Conservation (phyloP, 2,888 invertebrate genomes). For the Eulithis prunata region DNA sequence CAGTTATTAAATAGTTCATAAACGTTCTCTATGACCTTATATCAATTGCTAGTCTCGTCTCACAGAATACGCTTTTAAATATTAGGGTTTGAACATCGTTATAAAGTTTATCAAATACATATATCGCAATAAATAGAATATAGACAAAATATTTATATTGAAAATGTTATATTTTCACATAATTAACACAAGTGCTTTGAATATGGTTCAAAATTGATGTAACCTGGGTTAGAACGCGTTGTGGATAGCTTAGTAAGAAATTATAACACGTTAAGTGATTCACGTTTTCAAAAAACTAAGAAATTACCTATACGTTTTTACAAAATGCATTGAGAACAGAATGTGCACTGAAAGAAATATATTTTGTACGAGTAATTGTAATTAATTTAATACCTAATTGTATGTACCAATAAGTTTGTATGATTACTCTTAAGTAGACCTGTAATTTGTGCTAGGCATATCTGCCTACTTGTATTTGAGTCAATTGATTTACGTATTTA, state of each 20-base stretch:
- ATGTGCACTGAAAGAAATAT: constrained; percentile 68
- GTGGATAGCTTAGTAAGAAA: constrained; percentile 46
- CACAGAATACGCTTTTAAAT: constrained; percentile 67
- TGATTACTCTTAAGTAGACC: constrained; percentile 61
- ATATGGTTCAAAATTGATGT: constrained; percentile 26
- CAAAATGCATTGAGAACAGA: constrained; percentile 45
- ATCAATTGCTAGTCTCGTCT: constrained; percentile 58
- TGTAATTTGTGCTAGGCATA: constrained; percentile 50
- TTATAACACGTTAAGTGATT: constrained; percentile 43
- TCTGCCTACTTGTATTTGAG: constrained; percentile 61
- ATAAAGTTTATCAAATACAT: constrained; percentile 39
- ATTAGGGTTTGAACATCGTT: constrained; percentile 60
- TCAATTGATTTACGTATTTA: constrained; percentile 67
- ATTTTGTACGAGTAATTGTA: constrained; percentile 74
- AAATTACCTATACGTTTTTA: constrained; percentile 39
- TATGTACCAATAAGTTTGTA: constrained; percentile 66
- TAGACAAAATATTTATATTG: constrained; percentile 36
- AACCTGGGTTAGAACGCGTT: constrained; percentile 35
- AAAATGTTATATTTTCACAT: constrained; percentile 48
- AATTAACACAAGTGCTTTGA: constrained; percentile 37
- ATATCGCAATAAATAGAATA: constrained; percentile 38
- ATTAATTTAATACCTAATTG: constrained; percentile 68
- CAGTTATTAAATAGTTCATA: constrained; percentile 41
- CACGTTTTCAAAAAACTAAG: constrained; percentile 48
- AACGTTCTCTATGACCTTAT: constrained; percentile 42